Evolutionary conservation across 1,140 invertebrate species (phyloP).

Genomic region (Eupristina koningsbergeri): DNA sequence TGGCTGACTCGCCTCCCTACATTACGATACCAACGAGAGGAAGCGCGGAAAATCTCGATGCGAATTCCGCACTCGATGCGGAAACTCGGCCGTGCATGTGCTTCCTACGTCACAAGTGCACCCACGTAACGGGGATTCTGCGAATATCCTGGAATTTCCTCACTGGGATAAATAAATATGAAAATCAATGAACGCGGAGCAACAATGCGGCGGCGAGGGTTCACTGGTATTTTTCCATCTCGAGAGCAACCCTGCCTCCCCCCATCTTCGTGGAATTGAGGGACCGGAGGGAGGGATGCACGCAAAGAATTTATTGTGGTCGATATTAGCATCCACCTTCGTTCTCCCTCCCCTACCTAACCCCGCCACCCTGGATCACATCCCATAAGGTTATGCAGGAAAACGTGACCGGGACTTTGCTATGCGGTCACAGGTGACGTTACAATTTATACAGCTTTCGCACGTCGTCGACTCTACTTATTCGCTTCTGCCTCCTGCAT

Average conservation of each 20-base stretch:
- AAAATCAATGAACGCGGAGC: neutral
- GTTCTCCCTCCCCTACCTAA: neutral
- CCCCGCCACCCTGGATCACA: no score
- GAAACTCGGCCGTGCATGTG: neutral
- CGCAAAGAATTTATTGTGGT: constrained; percentile 12
- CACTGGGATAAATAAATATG: neutral
- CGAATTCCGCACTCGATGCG: neutral
- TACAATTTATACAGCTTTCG: constrained; percentile 15
- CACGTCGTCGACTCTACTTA: constrained; percentile 13
- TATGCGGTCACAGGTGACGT: constrained; percentile 17
- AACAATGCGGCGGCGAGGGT: neutral
- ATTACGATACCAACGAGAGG: neutral
- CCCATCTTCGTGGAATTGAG: no score
- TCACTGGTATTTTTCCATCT: neutral
- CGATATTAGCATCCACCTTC: constrained; percentile 4
- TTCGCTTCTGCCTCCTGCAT: neutral
- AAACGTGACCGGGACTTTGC: neutral
- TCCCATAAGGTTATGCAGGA: neutral
- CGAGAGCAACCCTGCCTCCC: no score
- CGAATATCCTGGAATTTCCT: neutral
- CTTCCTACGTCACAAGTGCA: neutral
- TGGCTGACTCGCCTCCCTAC: neutral
- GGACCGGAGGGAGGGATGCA: no score
- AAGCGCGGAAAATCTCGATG: neutral
- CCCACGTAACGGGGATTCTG: neutral